Evolutionary conservation across 2,113 vertebrate genomes (phyloP), one percentile per base, ranked within the genome.

Genomic region (Narcine bancroftii): DNA sequence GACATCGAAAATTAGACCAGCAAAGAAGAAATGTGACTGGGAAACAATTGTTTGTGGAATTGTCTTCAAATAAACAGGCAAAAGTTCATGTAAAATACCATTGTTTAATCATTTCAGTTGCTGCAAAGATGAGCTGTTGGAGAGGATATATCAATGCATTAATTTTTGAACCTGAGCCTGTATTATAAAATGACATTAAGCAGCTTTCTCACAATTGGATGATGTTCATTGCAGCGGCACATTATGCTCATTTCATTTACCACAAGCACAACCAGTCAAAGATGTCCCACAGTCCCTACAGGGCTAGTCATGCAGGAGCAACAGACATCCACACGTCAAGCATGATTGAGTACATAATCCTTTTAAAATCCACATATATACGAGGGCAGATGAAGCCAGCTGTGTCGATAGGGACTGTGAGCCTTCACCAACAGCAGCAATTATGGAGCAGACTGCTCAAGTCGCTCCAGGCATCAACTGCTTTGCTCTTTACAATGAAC

Each of bases 401-500:
- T 69, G 89, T 91, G 63, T 26, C 66, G 89, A 91, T 26, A 91
- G 60, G 10, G 89, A 45, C 89, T 91, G 63, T 91, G 87, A 66
- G 89, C 63, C 63, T 91, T 45, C 69, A 42, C 63, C 69, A 65
- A 91, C 71, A 69, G 89, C 39, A 69, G 63, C 89, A 69, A 71
- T 91, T 91, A 91, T 39, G 15, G 65, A 91, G 26, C 89, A 69
- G 89, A 69, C 89, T 91, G 89, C 19, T 47, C 7, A 24, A 91
- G 63, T 91, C 42, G 63, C 65, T 13, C 42, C 42, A 69, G 65
- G 89, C 89, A 47, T 71, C 60, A 47, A 91, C 65, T 91, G 65
- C 89, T 66, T 69, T 47, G 42, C 65, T 91, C 89, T 91, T 47
- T 45, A 91, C 36, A 69, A 47, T 91, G 89, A 91, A 91, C 65